Conservation (phyloP, 2,797 vertebrate species). For the Onychomys arenicola region DNA sequence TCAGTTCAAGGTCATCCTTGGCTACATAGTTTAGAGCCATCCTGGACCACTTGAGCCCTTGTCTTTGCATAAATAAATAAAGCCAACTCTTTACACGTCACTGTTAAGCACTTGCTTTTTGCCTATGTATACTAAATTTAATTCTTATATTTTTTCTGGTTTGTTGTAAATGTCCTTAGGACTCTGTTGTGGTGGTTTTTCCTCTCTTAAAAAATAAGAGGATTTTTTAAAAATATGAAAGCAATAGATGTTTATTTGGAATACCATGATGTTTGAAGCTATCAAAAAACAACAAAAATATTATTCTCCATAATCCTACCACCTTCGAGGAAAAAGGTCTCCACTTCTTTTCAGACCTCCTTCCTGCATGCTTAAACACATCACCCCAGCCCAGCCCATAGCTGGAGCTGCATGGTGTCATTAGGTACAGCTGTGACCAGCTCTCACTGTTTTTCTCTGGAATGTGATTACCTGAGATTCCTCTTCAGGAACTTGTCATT, state of each 20-base stretch:
- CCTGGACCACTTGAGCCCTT: neutral
- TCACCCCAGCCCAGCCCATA: neutral
- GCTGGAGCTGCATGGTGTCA: neutral
- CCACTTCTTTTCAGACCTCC: neutral
- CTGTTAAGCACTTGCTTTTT: neutral
- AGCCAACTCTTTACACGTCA: neutral
- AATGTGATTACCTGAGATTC: neutral
- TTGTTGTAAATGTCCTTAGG: neutral
- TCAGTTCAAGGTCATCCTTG: neutral
- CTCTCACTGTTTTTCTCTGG: neutral
- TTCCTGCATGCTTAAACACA: accelerated
- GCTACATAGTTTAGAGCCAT: neutral
- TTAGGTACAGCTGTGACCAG: neutral
- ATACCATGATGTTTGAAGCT: neutral
- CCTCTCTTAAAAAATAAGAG: neutral
- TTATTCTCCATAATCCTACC: neutral
- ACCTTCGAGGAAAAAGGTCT: neutral
- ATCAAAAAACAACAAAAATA: neutral
- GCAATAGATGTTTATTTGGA: neutral
- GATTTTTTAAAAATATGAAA: neutral
- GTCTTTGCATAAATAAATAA: no score
- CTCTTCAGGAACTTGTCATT: neutral
- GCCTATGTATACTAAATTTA: neutral
- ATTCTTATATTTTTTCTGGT: neutral
- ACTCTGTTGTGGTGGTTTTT: neutral